Percentiles rank a stretch among this genome's conserved stretches.
These are phyloP conservation scores for Anthophora plumipes DNA, from an alignment of 2,888 invertebrate species.

Conservation along the genomic window DNA sequence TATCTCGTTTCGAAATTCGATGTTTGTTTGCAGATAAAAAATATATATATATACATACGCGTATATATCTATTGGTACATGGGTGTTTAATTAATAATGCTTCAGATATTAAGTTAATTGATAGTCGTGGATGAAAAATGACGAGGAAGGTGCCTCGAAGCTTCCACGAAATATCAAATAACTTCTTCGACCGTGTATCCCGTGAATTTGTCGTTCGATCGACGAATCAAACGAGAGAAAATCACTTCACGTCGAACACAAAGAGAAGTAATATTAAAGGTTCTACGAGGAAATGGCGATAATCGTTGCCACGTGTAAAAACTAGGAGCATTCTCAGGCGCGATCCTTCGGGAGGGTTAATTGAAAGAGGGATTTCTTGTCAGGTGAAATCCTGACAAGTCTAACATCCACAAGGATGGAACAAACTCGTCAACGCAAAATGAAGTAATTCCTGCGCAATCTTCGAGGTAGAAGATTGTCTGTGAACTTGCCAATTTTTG, in stretches of 20 bases:
- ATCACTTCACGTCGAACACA: no score
- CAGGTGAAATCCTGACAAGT: slow-evolving; percentile 16
- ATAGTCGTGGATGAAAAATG: no score
- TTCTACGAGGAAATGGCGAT: not conserved
- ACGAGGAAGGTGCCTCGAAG: no score
- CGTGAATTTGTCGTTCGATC: no score
- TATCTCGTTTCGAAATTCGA: not conserved
- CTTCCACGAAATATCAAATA: no score
- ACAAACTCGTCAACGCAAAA: slow-evolving; percentile 26
- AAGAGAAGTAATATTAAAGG: no score
- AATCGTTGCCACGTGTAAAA: not conserved
- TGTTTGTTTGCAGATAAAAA: not conserved
- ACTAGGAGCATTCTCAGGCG: not conserved
- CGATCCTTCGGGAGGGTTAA: not conserved
- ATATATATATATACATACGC: no score
- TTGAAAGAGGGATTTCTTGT: slow-evolving; percentile 24
- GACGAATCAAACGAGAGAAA: no score
- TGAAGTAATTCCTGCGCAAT: slow-evolving; percentile 17
- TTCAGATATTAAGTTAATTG: not conserved
- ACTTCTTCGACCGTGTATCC: not conserved
- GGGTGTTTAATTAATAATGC: not conserved
- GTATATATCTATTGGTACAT: not conserved
- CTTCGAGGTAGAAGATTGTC: not conserved
- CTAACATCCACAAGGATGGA: slow-evolving; percentile 21
- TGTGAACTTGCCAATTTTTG: slow-evolving; percentile 9